These are phyloP conservation scores for Cherax quadricarinatus DNA, from an alignment of 1,140 invertebrate genomes.

Conservation along the genomic window DNA sequence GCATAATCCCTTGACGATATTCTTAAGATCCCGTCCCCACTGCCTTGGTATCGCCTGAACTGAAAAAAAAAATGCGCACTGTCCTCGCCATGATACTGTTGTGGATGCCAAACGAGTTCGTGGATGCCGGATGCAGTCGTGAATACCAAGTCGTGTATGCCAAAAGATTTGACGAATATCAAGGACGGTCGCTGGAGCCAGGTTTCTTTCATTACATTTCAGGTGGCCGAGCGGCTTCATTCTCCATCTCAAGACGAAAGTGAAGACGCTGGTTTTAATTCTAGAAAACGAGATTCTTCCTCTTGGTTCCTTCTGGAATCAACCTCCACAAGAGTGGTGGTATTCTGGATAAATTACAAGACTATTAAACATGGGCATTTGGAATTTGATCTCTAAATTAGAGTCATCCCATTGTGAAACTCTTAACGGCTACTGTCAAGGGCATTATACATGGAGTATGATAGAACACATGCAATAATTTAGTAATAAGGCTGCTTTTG, in stretches of 20 bases:
- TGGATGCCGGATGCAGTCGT: no score
- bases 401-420: neutral
- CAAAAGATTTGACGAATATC: no score
- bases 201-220: neutral
- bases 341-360: neutral
- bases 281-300: neutral
- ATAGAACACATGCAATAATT: neutral
- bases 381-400: neutral
- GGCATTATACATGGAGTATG: conserved; percentile 18
- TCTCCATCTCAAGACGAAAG: neutral
- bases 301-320: neutral
- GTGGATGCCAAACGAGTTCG: neutral
- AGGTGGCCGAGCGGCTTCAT: neutral
- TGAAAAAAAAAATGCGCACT: neutral
- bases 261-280: neutral
- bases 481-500: neutral
- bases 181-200: no score
- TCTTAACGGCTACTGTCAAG: conserved; percentile 22
- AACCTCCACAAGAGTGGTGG: neutral
- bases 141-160: neutral
- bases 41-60: neutral
- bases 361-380: neutral
- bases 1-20: neutral
- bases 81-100: neutral
- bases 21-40: neutral